Percentiles rank a stretch among this genome's conserved stretches.
Evolutionary conservation across 2,797 vertebrate genomes (phyloP).

Genomic region (Sternotherus odoratus): DNA sequence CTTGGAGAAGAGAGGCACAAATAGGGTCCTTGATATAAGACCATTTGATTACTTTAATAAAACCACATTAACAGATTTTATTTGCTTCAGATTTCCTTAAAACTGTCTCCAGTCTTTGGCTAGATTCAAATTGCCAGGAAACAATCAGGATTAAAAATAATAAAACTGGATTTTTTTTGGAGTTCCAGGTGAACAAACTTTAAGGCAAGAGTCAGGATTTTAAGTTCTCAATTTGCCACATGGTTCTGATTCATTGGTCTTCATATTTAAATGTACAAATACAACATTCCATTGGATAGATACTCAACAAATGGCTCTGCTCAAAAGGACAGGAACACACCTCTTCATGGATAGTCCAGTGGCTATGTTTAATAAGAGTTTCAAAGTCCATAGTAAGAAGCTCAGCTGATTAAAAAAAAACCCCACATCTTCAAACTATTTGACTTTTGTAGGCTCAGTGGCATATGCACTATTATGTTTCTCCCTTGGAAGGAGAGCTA

Average conservation of each 20-base stretch:
- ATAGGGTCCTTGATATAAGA: conserved; percentile 56
- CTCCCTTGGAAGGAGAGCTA: conserved; percentile 27
- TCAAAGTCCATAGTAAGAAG: conserved; percentile 1
- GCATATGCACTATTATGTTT: background rate
- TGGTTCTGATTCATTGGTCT: conserved; percentile 49
- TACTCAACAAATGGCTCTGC: background rate
- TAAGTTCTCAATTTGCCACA: conserved; percentile 65
- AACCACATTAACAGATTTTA: conserved; percentile 34
- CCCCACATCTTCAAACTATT: background rate
- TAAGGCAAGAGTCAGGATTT: conserved; percentile 71
- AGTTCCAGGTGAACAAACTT: conserved; percentile 50
- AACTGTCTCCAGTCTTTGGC: conserved; percentile 55
- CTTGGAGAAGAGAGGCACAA: conserved; percentile 73
- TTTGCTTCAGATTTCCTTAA: conserved; percentile 1
- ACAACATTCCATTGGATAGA: background rate
- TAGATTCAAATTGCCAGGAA: background rate
- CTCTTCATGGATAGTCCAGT: conserved; percentile 15
- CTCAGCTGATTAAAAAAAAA: background rate
- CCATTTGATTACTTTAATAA: conserved; percentile 57
- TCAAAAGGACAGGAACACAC: background rate
- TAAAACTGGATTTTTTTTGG: conserved; percentile 41
- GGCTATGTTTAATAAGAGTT: background rate
- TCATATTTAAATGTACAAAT: conserved; percentile 28
- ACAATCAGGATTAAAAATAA: background rate
- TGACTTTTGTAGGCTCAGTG: conserved; percentile 42